phyloP scores from a whole-genome alignment of 2,797 vertebrate genomes.

The Takifugu ocellatus region DNA sequence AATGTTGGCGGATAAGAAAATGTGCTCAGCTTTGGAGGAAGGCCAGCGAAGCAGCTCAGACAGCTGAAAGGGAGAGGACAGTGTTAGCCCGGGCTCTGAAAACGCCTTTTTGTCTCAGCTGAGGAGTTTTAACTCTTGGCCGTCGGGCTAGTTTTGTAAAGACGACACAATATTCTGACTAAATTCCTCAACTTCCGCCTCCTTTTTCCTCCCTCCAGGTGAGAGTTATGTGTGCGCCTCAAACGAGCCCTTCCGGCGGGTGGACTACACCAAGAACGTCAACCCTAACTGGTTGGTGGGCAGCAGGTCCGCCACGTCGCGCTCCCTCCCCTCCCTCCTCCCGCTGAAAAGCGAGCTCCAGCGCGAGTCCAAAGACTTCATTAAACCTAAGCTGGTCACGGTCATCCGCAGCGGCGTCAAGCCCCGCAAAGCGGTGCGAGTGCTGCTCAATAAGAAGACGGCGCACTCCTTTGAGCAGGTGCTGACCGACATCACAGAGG shows the following conservation, averaged over 20 bases:
- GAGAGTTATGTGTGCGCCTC: conserved; percentile 98
- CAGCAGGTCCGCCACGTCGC: conserved; percentile 78
- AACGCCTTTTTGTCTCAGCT: conserved; percentile 42
- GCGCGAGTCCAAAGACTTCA: conserved; percentile 92
- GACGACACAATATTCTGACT: background rate
- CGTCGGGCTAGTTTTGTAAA: conserved; percentile 1
- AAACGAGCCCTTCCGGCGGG: conserved; percentile 88
- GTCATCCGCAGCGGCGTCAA: conserved; percentile 97
- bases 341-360: conserved; percentile 77
- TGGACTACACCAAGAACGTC: conserved; percentile 93
- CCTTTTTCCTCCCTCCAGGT: conserved; percentile 68
- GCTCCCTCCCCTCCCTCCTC: conserved; percentile 81
- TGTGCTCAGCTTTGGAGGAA: conserved; percentile 60
- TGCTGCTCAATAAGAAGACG: conserved; percentile 98
- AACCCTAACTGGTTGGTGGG: conserved; percentile 98
- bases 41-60: conserved; percentile 48
- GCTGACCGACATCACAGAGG: conserved; percentile 95
- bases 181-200: background rate
- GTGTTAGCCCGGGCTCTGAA: conserved; percentile 39
- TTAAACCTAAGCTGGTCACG: conserved; percentile 96
- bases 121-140: conserved; percentile 52
- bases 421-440: conserved; percentile 93
- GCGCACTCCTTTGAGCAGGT: conserved; percentile 98
- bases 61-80: conserved; percentile 47
- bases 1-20: conserved; percentile 58